Percentiles rank a stretch among this genome's conserved stretches.
These are phyloP conservation scores for Hetaerina titia DNA, from an alignment of 2,888 invertebrate genomes.

Conservation along the genomic window DNA sequence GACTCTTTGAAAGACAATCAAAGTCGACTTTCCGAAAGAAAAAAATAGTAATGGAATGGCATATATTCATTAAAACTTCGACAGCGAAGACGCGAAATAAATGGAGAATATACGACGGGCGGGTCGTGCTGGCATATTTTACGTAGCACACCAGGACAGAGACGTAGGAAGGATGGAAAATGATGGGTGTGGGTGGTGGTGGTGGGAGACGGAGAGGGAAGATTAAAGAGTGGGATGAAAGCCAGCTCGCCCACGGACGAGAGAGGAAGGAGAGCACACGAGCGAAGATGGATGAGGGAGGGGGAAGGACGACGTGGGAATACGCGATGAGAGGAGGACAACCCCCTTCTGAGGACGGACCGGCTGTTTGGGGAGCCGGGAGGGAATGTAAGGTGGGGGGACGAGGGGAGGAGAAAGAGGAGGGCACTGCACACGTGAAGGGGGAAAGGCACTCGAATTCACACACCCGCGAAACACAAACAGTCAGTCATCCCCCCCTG, in stretches of 20 bases:
- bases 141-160: not conserved
- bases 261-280: not conserved
- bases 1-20: no score
- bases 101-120: no score
- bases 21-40: no score
- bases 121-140: no score
- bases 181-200: not conserved
- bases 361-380: not conserved
- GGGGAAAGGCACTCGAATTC: not conserved
- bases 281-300: not conserved
- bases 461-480: not conserved
- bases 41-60: no score
- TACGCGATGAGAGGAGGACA: not conserved
- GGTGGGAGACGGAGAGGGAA: not conserved
- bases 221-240: conserved; percentile 17
- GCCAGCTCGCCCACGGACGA: not conserved
- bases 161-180: not conserved
- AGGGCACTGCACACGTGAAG: not conserved
- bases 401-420: not conserved
- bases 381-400: not conserved
- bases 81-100: no score
- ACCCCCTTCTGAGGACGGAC: not conserved
- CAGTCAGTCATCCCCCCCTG: not conserved
- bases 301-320: not conserved
- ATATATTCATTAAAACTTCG: no score